These are phyloP conservation scores for Pavo muticus DNA, from an alignment of 2,113 vertebrate genomes.

Conservation along the genomic window DNA sequence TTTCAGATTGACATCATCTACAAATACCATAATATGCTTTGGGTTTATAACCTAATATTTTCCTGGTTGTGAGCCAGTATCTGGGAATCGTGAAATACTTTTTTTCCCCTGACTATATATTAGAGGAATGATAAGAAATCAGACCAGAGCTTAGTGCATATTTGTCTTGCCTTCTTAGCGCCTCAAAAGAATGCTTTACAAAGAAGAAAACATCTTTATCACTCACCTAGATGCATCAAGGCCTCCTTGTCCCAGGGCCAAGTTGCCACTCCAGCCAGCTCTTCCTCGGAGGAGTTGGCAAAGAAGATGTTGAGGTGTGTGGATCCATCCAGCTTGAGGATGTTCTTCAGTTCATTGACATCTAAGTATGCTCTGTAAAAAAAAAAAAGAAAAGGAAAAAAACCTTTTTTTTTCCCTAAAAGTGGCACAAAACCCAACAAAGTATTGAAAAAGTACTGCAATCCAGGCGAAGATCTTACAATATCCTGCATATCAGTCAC, in stretches of 20 bases:
- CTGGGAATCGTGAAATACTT: conserved; percentile 75
- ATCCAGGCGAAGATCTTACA: conserved; percentile 10
- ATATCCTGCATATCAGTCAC: neutral
- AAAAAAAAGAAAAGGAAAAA: neutral
- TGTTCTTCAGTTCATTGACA: conserved; percentile 96
- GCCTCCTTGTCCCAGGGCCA: conserved; percentile 99
- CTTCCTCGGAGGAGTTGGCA: conserved; percentile 97
- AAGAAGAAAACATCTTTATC: conserved; percentile 53
- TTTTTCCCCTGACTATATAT: conserved; percentile 71
- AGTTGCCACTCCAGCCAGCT: conserved; percentile 95
- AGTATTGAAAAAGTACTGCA: conserved; percentile 12
- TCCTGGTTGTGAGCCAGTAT: conserved; percentile 77
- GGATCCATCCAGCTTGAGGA: conserved; percentile 92
- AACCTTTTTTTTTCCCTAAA: neutral
- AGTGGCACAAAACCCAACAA: neutral
- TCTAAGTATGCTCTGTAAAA: conserved; percentile 92
- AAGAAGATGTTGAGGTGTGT: conserved; percentile 99
- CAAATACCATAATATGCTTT: conserved; percentile 80
- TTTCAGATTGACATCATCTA: conserved; percentile 79
- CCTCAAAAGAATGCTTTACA: conserved; percentile 52
- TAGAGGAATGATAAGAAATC: conserved; percentile 59
- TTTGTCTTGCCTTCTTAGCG: conserved; percentile 55
- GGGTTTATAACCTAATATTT: conserved; percentile 80
- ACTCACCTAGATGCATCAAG: conserved; percentile 93
- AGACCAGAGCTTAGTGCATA: conserved; percentile 28